Base-by-base conservation (phyloP, 1,140 invertebrate species). In the Hylaeus volcanicus region DNA sequence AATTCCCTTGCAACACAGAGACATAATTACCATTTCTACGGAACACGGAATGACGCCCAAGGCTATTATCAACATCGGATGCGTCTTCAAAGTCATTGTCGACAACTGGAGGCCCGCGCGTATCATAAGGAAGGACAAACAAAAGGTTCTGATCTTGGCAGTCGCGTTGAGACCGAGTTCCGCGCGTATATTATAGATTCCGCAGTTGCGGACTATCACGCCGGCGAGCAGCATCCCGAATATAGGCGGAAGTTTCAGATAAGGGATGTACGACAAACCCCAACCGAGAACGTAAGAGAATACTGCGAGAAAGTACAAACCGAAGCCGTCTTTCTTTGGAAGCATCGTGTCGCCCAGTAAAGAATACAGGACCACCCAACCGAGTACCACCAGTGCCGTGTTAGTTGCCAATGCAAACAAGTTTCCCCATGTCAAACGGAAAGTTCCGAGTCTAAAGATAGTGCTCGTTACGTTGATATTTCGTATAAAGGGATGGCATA, bases 141-240 rank as follows among this genome's bases (percentile, higher is more conserved):
- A 91, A 60, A 93, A 91, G 1, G 86, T 89, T 5, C 92, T 87
- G 53, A 93, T 92, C 74, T 92, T 93, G 0, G 83, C 53, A 0
- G 81, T 89, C 1, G 82, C 65, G 5, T 6, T 39, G 1, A 60
- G 8, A 0, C 90, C 89, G 58, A 93, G 88, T 51, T 89, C 78
- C 2, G 88, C 88, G n/a, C 85, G 77, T 41, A 93, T 91, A 43
- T 93, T 74, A 77, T 92, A 93, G 4, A 90, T 68, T 6, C 89
- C 87, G 3, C 85, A 81, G 37, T 90, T 91, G 0, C 92, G 88
- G 15, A 93, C 81, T 11, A 93, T 90, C 56, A 93, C 88, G 5
- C 93, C 93, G 12, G 91, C 91, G 5, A 93, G 48, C 0, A 93
- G 75, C 93, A 93, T 93, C 2, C 93, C 93, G 37, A 93, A 91